These are phyloP conservation scores for Ophion ventricosus DNA, from an alignment of 2,888 invertebrate species.

Conservation along the genomic window DNA sequence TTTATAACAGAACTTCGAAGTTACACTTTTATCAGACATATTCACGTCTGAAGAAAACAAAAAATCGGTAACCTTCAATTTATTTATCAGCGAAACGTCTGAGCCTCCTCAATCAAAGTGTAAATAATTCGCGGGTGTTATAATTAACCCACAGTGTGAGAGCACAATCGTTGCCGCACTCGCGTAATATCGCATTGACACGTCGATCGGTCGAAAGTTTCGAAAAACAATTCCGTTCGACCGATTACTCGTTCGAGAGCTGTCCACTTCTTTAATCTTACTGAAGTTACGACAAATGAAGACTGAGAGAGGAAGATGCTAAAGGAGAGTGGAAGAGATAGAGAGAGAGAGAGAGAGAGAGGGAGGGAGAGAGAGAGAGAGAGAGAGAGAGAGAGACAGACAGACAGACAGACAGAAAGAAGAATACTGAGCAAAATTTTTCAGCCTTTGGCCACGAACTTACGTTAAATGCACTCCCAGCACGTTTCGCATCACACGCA, in stretches of 20 bases:
- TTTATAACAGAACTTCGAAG: not conserved
- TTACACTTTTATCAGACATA: not conserved
- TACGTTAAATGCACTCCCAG: conserved; percentile 27
- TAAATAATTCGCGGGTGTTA: not conserved
- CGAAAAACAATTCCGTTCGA: not conserved
- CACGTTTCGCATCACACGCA: conserved; percentile 38
- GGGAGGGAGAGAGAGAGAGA: not conserved
- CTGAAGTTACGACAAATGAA: no score
- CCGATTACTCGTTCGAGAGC: not conserved
- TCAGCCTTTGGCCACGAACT: conserved; percentile 17
- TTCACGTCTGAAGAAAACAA: not conserved
- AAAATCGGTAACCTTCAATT: not conserved
- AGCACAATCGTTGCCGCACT: not conserved
- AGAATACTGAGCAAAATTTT: not conserved
- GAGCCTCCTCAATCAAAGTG: no score
- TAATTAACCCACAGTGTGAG: not conserved
- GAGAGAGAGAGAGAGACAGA: not conserved
- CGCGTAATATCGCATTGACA: not conserved
- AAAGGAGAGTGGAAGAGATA: no score
- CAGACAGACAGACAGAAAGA: conserved; percentile 18
- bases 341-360: no score
- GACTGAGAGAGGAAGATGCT: no score
- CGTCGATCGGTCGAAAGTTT: not conserved
- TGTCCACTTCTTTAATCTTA: not conserved
- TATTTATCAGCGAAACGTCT: not conserved